Percentiles rank a stretch among this genome's conserved stretches.
Evolutionary conservation across 64 coral and sea anemone genomes (phyloP).

Genomic region (Actinia equina): DNA sequence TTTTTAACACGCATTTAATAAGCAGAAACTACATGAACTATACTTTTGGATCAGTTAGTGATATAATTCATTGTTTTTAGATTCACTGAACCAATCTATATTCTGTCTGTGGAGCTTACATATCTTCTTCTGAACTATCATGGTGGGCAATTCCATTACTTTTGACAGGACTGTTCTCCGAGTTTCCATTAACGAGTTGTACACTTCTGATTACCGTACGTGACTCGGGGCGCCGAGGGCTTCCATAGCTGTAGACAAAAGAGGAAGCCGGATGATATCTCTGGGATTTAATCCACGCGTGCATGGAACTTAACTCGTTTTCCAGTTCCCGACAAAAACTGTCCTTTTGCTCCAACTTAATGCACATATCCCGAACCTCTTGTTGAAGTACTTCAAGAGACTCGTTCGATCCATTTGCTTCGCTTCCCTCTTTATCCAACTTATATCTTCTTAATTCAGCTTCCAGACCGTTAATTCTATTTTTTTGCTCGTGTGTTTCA

Average conservation of each 20-base stretch:
- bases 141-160: slow-evolving; percentile 14
- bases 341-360: slow-evolving; percentile 79
- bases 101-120: not conserved
- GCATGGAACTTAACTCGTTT: slow-evolving; percentile 67
- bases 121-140: slow-evolving; percentile 79
- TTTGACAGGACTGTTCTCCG: slow-evolving; percentile 26
- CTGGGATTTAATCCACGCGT: slow-evolving; percentile 71
- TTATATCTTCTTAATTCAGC: slow-evolving; percentile 58
- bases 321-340: slow-evolving; percentile 65
- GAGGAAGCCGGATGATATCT: slow-evolving; percentile 43
- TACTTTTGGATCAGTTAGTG: not conserved
- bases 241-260: slow-evolving; percentile 19
- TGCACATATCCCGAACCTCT: slow-evolving; percentile 80
- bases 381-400: slow-evolving; percentile 82
- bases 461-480: slow-evolving; percentile 62
- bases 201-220: slow-evolving; percentile 61
- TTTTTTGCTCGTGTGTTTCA: slow-evolving; percentile 68
- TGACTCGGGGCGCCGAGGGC: slow-evolving; percentile 46
- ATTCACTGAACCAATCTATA: not conserved
- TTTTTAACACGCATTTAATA: not conserved
- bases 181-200: slow-evolving; percentile 67
- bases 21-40: not conserved
- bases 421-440: slow-evolving; percentile 52
- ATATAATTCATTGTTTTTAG: not conserved
- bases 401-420: slow-evolving; percentile 69